phyloP scores from a whole-genome alignment of 2,888 invertebrate species.

The Syrphus vitripennis region DNA sequence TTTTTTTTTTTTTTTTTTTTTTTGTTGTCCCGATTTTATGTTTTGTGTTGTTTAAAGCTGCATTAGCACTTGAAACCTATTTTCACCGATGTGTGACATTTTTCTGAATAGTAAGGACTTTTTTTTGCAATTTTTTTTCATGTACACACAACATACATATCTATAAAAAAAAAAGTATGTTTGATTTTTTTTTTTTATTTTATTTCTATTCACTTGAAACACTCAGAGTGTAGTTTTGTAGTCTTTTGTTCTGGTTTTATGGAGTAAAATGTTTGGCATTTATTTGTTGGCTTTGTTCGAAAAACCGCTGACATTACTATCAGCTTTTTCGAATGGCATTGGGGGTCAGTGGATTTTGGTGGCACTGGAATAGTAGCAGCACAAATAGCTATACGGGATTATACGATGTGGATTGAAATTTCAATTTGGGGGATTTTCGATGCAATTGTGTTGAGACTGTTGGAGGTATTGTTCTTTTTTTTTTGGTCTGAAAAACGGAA shows the following conservation, averaged over 20 bases:
- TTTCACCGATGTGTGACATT: constrained; percentile 68
- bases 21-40: no score
- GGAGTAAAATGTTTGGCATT: constrained; percentile 70
- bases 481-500: constrained; percentile 5
- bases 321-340: constrained; percentile 34
- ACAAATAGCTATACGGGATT: not conserved
- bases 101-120: constrained; percentile 48
- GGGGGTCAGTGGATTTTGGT: constrained; percentile 59
- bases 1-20: not conserved
- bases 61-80: constrained; percentile 68
- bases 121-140: not conserved
- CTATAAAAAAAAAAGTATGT: not conserved
- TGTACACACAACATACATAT: no score
- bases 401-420: constrained; percentile 11
- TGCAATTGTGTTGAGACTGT: constrained; percentile 39
- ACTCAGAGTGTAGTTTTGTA: constrained; percentile 37
- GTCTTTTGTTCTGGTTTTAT: constrained; percentile 64
- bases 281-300: constrained; percentile 68
- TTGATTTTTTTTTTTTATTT: not conserved
- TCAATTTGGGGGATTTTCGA: constrained; percentile 48
- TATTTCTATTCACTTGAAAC: constrained; percentile 36
- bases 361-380: not conserved
- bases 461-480: not conserved
- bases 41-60: constrained; percentile 35
- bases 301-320: constrained; percentile 71